Evolutionary conservation across 2,797 vertebrate species (phyloP), one percentile per base, ranked within the genome.

Genomic region (Spheniscus humboldti): DNA sequence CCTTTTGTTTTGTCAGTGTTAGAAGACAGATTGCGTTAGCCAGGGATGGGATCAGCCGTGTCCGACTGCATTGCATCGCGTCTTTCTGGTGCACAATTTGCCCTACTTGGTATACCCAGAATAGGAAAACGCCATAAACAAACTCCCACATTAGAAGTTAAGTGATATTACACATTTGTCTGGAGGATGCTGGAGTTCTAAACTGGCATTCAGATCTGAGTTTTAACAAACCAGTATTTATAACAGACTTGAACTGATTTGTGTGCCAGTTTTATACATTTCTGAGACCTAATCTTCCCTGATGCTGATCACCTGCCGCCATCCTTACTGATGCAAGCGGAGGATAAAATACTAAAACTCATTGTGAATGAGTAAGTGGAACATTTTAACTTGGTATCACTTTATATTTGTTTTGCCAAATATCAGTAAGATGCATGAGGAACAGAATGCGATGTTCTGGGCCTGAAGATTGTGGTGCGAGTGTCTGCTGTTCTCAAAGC

Each of bases 381-480:
- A 57, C 39, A 33, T 47, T 82, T 27, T 53, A 48, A 24, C 72
- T 67, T 64, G 47, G 7, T 76, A 23, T 52, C 31, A 7, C 47
- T 82, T 79, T 13, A 8, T 62, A 8, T 66, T 30, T n/a, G 31
- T 77, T 94, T 83, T 83, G 17, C 25, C 69, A 81, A 72, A 57
- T 16, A 43, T 0, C 3, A 11, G 22, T 78, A 23, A 68, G 72
- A 27, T 10, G 7, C 27, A 5, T 2, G 25, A 81, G 31, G 56
- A 60, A 10, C 39, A 35, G 50, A 57, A 56, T 0, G 0, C 75
- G 53, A 19, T 3, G 7, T 55, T 71, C 63, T 80, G 20, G n/a
- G 53, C 30, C 66, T 76, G 41, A 53, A 0, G 6, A 12, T n/a
- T 0, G 0, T 28, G 35, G 35, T 72, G 48, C 0, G 2, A 23